Evolutionary conservation across 2,888 invertebrate genomes (phyloP).

Genomic region (Rhingia rostrata): DNA sequence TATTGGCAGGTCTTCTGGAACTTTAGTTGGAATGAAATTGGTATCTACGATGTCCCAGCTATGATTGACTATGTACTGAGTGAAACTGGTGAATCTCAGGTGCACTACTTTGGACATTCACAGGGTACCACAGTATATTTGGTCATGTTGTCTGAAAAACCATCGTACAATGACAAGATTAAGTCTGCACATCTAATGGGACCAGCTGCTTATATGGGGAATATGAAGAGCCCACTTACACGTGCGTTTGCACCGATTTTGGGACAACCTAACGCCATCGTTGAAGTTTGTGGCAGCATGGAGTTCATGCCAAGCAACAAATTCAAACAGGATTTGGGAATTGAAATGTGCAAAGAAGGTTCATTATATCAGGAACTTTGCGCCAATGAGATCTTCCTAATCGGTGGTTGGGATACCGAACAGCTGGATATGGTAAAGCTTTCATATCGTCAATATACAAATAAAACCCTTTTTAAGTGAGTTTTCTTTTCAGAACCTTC

Average conservation of each 20-base stretch:
- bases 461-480: background rate
- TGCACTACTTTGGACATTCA: conserved; percentile 93
- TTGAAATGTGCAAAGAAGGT: conserved; percentile 81
- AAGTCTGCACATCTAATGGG: conserved; percentile 82
- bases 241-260: conserved; percentile 77
- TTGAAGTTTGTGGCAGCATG: conserved; percentile 78
- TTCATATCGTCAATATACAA: fast-evolving
- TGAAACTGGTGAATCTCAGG: conserved; percentile 75
- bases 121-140: conserved; percentile 93
- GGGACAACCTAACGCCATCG: conserved; percentile 78
- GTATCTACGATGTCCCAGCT: conserved; percentile 92
- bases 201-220: conserved; percentile 84
- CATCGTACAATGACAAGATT: conserved; percentile 76
- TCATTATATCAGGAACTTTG: conserved; percentile 84
- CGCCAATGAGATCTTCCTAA: conserved; percentile 86
- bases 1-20: conserved; percentile 79
- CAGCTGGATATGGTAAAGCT: conserved; percentile 82
- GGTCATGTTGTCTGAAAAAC: conserved; percentile 82
- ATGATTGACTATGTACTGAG: conserved; percentile 88
- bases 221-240: conserved; percentile 82
- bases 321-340: conserved; percentile 79
- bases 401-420: conserved; percentile 83
- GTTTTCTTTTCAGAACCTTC: conserved; percentile 68
- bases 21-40: conserved; percentile 94
- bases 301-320: conserved; percentile 78